Percentiles rank a stretch among this genome's conserved stretches.
These are phyloP conservation scores for Philopotamus ludificatus DNA, from an alignment of 1,140 invertebrate genomes.

Conservation along the genomic window DNA sequence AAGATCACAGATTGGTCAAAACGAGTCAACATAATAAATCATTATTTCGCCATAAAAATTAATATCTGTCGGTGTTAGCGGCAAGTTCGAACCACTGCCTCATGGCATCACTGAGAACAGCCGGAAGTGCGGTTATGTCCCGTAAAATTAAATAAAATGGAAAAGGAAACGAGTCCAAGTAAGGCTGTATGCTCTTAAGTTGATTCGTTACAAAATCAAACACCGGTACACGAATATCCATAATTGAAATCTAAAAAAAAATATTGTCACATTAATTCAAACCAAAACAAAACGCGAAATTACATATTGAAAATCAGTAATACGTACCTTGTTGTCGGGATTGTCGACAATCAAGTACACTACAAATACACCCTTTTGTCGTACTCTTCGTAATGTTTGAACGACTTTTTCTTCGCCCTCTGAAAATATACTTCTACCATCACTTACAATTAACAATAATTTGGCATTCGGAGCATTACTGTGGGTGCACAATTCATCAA, in stretches of 20 bases:
- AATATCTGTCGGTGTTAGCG: conserved; percentile 59
- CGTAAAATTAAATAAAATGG: conserved; percentile 96
- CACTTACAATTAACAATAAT: conserved; percentile 88
- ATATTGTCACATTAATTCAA: not conserved
- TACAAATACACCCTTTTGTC: conserved; percentile 81
- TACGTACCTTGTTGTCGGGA: conserved; percentile 78
- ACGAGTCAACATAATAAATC: no score
- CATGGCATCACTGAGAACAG: conserved; percentile 90
- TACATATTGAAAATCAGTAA: conserved; percentile 16
- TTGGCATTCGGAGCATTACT: conserved; percentile 72
- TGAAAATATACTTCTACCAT: conserved; percentile 90
- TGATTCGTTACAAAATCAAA: conserved; percentile 67
- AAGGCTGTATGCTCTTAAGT: conserved; percentile 56
- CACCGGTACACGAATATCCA: conserved; percentile 81
- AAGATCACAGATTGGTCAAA: no score
- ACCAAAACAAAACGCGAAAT: no score
- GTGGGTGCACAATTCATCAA: conserved; percentile 57
- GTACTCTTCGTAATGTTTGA: conserved; percentile 76
- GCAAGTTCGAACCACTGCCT: conserved; percentile 98
- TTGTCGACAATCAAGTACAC: conserved; percentile 97
- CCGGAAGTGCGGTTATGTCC: conserved; percentile 83
- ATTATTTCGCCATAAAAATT: no score
- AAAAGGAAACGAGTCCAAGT: conserved; percentile 96
- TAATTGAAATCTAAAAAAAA: conserved; percentile 76
- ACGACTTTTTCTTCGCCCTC: conserved; percentile 80